A percentile compares a stretch with the other conserved stretches of the same genome.
Conservation (phyloP, 2,888 invertebrate genomes). For the Agrotis segetum region DNA sequence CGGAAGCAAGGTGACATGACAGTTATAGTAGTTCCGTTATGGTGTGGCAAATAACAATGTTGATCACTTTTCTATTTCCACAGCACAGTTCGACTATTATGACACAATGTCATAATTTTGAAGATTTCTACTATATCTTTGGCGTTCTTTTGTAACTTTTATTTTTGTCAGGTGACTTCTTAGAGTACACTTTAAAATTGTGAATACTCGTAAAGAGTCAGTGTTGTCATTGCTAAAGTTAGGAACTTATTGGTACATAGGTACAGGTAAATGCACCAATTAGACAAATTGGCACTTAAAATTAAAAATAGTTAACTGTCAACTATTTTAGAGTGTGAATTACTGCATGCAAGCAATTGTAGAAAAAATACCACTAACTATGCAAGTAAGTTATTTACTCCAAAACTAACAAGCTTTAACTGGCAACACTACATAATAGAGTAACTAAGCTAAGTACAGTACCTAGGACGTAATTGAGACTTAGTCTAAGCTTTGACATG, state of each 20-base stretch:
- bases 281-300: background rate
- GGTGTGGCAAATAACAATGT: background rate
- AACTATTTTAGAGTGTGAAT: background rate
- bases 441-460: conserved; percentile 28
- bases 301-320: background rate
- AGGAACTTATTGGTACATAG: background rate
- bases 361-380: conserved; percentile 25
- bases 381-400: conserved; percentile 34
- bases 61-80: background rate
- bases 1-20: conserved; percentile 1
- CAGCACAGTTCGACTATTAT: background rate
- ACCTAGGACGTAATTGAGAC: conserved; percentile 77
- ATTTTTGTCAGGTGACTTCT: too few species aligned
- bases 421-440: conserved; percentile 40
- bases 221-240: too few species aligned
- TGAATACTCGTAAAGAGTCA: too few species aligned
- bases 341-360: background rate
- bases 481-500: conserved; percentile 86
- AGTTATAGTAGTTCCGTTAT: conserved; percentile 7
- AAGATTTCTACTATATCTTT: background rate
- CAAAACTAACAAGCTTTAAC: conserved; percentile 42
- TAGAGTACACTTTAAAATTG: too few species aligned
- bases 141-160: background rate
- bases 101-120: background rate
- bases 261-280: background rate